Evolutionary conservation across 2,797 vertebrate species (phyloP).

Genomic region (Apodemus agrarius): DNA sequence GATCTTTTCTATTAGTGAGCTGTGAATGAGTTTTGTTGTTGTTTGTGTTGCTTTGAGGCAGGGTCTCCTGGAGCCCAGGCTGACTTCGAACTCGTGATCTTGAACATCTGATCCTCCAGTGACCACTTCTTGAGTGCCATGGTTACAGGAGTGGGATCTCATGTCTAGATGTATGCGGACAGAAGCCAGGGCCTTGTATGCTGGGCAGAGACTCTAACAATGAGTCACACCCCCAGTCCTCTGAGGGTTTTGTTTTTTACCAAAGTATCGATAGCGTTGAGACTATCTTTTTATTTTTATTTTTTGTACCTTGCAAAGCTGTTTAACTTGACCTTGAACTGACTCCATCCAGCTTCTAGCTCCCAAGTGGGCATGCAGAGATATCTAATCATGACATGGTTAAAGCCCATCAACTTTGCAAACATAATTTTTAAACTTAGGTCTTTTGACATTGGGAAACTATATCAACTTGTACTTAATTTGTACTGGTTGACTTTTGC

Average conservation of each 20-base stretch:
- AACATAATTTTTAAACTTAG: not conserved
- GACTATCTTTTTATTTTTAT: not conserved
- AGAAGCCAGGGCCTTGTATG: not conserved
- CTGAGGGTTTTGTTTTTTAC: not conserved
- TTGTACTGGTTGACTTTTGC: not conserved
- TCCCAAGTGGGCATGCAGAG: not conserved
- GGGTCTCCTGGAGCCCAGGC: not conserved
- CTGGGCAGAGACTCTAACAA: not conserved
- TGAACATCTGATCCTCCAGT: not conserved
- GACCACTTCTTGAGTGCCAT: not conserved
- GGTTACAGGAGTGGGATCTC: not conserved
- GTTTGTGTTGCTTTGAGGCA: not conserved
- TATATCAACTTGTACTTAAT: not conserved
- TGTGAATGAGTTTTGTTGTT: not conserved
- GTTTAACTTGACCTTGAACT: not conserved
- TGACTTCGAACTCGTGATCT: not conserved
- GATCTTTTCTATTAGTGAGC: not conserved
- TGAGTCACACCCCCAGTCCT: not conserved
- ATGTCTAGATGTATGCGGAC: not conserved
- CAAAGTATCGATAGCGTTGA: not conserved
- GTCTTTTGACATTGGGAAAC: not conserved
- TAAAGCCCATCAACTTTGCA: not conserved
- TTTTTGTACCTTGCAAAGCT: not conserved
- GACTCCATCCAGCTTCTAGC: not conserved
- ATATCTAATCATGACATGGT: constrained; percentile 29